Evolutionary conservation across 2,113 vertebrate genomes (phyloP).

Genomic region (Silurus glanis): DNA sequence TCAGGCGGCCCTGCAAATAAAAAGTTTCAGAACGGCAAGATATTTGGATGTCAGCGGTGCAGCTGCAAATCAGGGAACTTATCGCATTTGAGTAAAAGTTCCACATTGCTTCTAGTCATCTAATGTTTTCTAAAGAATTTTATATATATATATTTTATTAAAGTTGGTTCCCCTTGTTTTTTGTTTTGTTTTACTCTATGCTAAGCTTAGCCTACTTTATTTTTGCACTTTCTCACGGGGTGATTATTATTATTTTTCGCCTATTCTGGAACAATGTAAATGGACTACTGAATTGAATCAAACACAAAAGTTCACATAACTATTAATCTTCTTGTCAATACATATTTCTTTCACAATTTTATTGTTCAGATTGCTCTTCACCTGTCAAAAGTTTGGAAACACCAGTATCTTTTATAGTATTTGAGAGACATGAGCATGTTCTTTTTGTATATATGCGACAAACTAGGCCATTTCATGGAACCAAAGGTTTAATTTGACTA

Average conservation of each 20-base stretch:
- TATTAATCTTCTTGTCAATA: neutral
- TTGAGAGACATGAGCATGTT: too few relatives aligned
- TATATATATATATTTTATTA: neutral
- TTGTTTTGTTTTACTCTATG: neutral
- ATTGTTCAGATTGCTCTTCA: neutral
- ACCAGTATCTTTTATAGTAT: too few relatives aligned
- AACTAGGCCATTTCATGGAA: too few relatives aligned
- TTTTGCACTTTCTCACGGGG: neutral
- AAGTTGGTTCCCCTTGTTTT: too few relatives aligned
- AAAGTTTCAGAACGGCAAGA: neutral
- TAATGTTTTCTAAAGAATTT: too few relatives aligned
- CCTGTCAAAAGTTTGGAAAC: too few relatives aligned
- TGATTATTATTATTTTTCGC: too few relatives aligned
- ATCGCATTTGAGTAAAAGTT: too few relatives aligned
- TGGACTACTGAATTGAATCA: neutral
- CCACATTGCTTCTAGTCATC: too few relatives aligned
- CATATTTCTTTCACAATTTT: neutral
- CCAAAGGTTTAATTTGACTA: too few relatives aligned
- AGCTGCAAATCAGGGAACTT: neutral
- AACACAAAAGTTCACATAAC: neutral
- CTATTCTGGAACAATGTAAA: neutral
- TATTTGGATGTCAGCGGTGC: neutral
- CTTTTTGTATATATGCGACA: too few relatives aligned
- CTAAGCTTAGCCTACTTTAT: neutral
- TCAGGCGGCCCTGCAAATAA: neutral